Evolutionary conservation across 2,113 vertebrate species (phyloP).

Genomic region (Bothrops jararaca): DNA sequence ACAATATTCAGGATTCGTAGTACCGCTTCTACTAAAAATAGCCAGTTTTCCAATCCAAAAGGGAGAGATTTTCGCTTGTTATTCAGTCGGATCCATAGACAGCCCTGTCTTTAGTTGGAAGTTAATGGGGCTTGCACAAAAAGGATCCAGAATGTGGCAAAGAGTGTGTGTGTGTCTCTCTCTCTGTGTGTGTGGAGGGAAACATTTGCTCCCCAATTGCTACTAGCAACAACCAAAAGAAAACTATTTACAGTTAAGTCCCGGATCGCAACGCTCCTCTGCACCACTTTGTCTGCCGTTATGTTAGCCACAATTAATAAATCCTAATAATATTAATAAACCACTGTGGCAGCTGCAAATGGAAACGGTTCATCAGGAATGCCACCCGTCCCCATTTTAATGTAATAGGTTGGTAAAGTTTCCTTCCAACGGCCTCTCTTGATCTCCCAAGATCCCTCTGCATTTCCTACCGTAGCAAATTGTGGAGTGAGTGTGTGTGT

Average conservation of each 20-base stretch:
- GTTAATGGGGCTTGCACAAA: neutral
- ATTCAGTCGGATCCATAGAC: neutral
- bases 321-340: neutral
- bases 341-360: neutral
- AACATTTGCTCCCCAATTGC: neutral
- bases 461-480: slow-evolving; percentile 26
- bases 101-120: neutral
- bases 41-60: neutral
- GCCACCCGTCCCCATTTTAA: too few species aligned
- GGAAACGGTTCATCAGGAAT: neutral
- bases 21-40: neutral
- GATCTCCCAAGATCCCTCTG: neutral
- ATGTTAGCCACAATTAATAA: neutral
- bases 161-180: neutral
- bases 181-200: neutral
- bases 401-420: neutral
- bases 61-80: neutral
- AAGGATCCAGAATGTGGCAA: neutral
- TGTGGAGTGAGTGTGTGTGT: neutral
- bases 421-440: neutral
- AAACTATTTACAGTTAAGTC: neutral
- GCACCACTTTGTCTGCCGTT: neutral
- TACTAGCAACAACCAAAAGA: neutral
- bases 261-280: neutral
- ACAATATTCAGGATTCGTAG: neutral